Conservation (phyloP, 2,113 vertebrate genomes). For the Perca flavescens region DNA sequence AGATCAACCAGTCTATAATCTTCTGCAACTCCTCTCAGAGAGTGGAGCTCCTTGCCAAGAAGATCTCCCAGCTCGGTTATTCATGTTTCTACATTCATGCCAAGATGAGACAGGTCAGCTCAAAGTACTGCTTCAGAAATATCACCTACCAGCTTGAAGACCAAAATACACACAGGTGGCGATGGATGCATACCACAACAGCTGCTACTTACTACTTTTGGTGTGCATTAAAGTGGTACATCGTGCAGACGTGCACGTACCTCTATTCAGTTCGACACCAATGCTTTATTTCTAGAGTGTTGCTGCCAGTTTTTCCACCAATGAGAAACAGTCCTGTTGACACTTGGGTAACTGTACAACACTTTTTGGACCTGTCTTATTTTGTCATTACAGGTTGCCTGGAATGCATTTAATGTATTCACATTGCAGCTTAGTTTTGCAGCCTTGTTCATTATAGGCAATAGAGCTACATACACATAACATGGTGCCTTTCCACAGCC, state of each 20-base stretch:
- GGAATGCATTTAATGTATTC: background rate
- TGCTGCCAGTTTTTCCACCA: background rate
- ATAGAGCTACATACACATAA: background rate
- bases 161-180: constrained; percentile 8
- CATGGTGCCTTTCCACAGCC: background rate
- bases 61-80: constrained; percentile 99
- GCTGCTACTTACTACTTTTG: background rate
- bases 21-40: constrained; percentile 99
- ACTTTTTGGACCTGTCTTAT: background rate
- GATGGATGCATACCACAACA: background rate
- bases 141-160: background rate
- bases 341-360: background rate
- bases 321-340: background rate
- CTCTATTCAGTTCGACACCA: constrained; percentile 1
- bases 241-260: background rate
- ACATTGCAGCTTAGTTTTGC: background rate
- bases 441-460: background rate
- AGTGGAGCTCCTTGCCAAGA: constrained; percentile 99
- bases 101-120: constrained; percentile 99
- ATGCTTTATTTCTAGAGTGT: constrained; percentile 7
- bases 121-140: background rate
- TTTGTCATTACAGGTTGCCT: background rate
- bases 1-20: constrained; percentile 99
- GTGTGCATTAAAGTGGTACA: background rate
- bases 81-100: constrained; percentile 99